Conservation (phyloP, 2,888 invertebrate genomes). For the Agrochola circellaris region DNA sequence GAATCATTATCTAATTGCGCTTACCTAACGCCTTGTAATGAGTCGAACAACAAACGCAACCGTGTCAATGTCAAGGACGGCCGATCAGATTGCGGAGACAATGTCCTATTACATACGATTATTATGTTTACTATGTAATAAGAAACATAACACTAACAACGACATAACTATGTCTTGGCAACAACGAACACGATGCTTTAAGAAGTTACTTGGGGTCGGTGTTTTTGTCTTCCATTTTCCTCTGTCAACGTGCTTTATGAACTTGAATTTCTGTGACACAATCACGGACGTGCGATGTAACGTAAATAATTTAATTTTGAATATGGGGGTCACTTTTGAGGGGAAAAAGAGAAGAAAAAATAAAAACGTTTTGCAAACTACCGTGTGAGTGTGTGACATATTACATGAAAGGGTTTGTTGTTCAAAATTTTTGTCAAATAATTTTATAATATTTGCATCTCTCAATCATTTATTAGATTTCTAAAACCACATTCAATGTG, state of each 20-base stretch:
- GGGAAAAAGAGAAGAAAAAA: too few relatives aligned
- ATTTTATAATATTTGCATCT: too few relatives aligned
- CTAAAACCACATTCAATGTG: too few relatives aligned
- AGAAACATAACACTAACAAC: constrained; percentile 18
- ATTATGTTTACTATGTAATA: constrained; percentile 51
- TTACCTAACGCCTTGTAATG: constrained; percentile 62
- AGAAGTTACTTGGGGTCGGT: not conserved
- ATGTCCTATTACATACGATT: constrained; percentile 63
- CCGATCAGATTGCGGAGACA: constrained; percentile 65
- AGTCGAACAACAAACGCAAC: constrained; percentile 64
- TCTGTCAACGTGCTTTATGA: too few relatives aligned
- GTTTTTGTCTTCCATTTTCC: not conserved
- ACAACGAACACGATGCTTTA: not conserved
- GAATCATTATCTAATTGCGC: constrained; percentile 64
- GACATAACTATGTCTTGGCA: not conserved
- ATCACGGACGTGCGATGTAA: not conserved
- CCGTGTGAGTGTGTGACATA: too few relatives aligned
- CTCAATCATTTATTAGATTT: too few relatives aligned
- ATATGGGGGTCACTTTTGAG: too few relatives aligned
- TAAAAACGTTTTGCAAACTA: too few relatives aligned
- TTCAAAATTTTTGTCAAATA: too few relatives aligned
- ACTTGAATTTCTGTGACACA: not conserved
- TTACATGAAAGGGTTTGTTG: too few relatives aligned
- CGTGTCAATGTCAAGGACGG: constrained; percentile 74
- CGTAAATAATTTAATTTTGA: too few relatives aligned